Conservation (phyloP, 2,888 invertebrate genomes). For the Allygus modestus region DNA sequence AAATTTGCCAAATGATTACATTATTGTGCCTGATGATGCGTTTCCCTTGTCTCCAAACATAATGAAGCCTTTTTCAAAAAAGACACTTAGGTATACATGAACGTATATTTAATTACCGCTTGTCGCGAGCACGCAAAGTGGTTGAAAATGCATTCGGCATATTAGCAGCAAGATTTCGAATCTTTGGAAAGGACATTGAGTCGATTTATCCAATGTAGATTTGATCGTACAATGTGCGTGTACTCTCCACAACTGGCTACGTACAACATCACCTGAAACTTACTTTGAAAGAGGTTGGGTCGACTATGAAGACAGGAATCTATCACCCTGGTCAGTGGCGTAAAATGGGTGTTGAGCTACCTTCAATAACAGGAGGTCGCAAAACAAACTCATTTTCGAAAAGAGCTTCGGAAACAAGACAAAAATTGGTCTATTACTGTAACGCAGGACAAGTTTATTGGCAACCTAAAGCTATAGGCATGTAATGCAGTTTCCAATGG, state of each 20-base stretch:
- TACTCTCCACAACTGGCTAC: constrained; percentile 53
- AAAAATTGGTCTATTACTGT: constrained; percentile 53
- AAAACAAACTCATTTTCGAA: constrained; percentile 39
- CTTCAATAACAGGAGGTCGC: constrained; percentile 37
- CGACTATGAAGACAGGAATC: constrained; percentile 51
- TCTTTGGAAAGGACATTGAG: constrained; percentile 41
- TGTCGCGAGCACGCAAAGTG: constrained; percentile 49
- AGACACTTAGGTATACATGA: constrained; percentile 19
- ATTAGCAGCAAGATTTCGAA: constrained; percentile 41
- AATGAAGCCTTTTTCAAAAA: constrained; percentile 48
- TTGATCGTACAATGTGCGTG: constrained; percentile 56
- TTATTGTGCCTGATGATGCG: constrained; percentile 44
- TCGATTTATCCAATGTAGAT: constrained; percentile 57
- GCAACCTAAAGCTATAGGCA: constrained; percentile 57
- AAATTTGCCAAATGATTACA: constrained; percentile 16
- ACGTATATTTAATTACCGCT: constrained; percentile 51
- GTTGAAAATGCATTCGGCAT: constrained; percentile 56
- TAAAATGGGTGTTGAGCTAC: constrained; percentile 35
- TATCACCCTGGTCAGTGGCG: constrained; percentile 55
- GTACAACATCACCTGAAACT: constrained; percentile 49
- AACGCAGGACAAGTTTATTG: constrained; percentile 54
- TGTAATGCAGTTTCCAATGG: no score
- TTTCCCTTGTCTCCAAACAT: constrained; percentile 33
- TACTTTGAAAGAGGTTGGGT: constrained; percentile 61
- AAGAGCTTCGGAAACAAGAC: no score